Percentiles rank a stretch among this genome's conserved stretches.
Conservation (phyloP, 2,797 vertebrate species). For the Macropus fuliginosus region DNA sequence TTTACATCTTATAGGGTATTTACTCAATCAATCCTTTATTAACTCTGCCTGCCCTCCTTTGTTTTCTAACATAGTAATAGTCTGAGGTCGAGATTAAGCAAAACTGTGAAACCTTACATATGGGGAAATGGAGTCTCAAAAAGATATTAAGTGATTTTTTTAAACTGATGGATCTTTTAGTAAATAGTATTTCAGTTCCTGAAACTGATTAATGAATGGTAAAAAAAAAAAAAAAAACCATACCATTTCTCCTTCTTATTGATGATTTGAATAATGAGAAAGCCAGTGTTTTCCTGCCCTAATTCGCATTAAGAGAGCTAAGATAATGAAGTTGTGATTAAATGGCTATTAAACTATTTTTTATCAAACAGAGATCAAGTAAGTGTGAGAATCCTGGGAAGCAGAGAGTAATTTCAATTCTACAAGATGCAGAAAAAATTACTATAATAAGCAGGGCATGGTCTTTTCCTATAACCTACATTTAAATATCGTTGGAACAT, state of each 20-base stretch:
- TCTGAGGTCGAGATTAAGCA: conserved; percentile 30
- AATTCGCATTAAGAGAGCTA: conserved; percentile 79
- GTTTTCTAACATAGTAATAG: conserved; percentile 21
- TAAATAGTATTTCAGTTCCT: conserved; percentile 64
- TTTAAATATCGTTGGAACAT: conserved; percentile 51
- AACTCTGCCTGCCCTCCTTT: conserved; percentile 3
- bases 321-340: conserved; percentile 83
- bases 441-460: conserved; percentile 64
- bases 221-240: conserved; percentile 58
- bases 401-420: conserved; percentile 73
- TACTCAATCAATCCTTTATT: neutral
- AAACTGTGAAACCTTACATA: conserved; percentile 35
- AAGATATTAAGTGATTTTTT: conserved; percentile 60
- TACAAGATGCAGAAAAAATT: conserved; percentile 73
- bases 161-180: conserved; percentile 58
- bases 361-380: conserved; percentile 78
- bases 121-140: conserved; percentile 24
- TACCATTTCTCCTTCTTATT: conserved; percentile 71
- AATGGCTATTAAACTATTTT: conserved; percentile 79
- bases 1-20: neutral
- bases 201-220: conserved; percentile 74
- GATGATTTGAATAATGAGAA: conserved; percentile 79
- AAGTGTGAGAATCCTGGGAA: conserved; percentile 67
- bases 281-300: conserved; percentile 71
- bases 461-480: conserved; percentile 51